phyloP scores from a whole-genome alignment of 1,140 invertebrate species.

The Spodoptera litura region DNA sequence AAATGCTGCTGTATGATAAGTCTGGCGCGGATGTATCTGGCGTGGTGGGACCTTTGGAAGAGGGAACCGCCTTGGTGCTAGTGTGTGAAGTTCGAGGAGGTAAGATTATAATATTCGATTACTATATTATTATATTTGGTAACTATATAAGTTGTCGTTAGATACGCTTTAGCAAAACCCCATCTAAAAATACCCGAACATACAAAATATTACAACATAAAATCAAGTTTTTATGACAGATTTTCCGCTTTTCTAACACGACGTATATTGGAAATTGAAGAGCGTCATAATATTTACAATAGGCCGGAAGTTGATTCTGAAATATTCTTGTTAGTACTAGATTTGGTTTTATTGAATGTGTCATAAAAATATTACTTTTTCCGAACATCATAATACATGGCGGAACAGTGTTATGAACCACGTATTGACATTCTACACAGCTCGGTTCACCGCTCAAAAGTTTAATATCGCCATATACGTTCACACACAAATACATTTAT shows the following conservation, averaged over 20 bases:
- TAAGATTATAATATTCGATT: constrained; percentile 74
- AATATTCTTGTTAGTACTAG: background rate
- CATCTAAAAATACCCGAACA: too few species aligned
- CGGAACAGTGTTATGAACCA: constrained; percentile 21
- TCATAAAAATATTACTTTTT: background rate
- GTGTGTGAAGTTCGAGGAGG: constrained; percentile 96
- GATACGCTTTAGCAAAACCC: too few species aligned
- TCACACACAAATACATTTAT: constrained; percentile 6
- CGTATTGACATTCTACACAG: constrained; percentile 48
- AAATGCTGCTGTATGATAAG: constrained; percentile 93
- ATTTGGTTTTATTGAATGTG: constrained; percentile 1
- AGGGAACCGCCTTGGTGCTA: constrained; percentile 92
- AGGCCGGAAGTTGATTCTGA: too few species aligned
- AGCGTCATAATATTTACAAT: too few species aligned
- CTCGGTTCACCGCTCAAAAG: constrained; percentile 55
- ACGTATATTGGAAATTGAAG: too few species aligned
- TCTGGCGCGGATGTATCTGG: constrained; percentile 91
- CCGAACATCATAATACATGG: background rate
- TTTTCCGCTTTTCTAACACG: too few species aligned
- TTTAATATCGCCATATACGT: constrained; percentile 49
- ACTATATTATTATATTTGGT: background rate
- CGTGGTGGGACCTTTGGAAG: constrained; percentile 93
- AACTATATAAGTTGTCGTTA: too few species aligned
- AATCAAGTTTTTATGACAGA: too few species aligned
- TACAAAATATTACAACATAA: too few species aligned